A percentile compares a stretch with the other conserved stretches of the same genome.
These are phyloP conservation scores for Bos taurus DNA, from an alignment of 2,113 vertebrate species.

Conservation along the genomic window ARS-UCD2.0 NC_037330.1:51242001-51242500, in stretches of 20 bases:
- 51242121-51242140: slow-evolving; percentile 11
- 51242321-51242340: slow-evolving; percentile 83
- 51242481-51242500: slow-evolving; percentile 89
- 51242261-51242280: slow-evolving; percentile 47
- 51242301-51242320: background rate
- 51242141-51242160: slow-evolving; percentile 11
- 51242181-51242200: slow-evolving; percentile 46
- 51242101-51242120: slow-evolving; percentile 15
- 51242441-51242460: slow-evolving; percentile 94
- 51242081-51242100: slow-evolving; percentile 25
- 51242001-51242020: background rate
- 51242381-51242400: slow-evolving; percentile 85
- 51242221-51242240: slow-evolving; percentile 54
- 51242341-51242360: slow-evolving; percentile 85
- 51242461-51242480: slow-evolving; percentile 88
- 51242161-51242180: slow-evolving; percentile 56
- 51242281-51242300: slow-evolving; percentile 40
- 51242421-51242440: slow-evolving; percentile 83
- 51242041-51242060: background rate
- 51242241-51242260: slow-evolving; percentile 54
- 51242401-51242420: slow-evolving; percentile 87
- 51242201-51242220: slow-evolving; percentile 62
- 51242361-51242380: slow-evolving; percentile 84
- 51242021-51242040: slow-evolving; percentile 3
- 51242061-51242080: background rate